Evolutionary conservation across 2,113 vertebrate genomes (phyloP).

Genomic region (Leiothrix lutea): DNA sequence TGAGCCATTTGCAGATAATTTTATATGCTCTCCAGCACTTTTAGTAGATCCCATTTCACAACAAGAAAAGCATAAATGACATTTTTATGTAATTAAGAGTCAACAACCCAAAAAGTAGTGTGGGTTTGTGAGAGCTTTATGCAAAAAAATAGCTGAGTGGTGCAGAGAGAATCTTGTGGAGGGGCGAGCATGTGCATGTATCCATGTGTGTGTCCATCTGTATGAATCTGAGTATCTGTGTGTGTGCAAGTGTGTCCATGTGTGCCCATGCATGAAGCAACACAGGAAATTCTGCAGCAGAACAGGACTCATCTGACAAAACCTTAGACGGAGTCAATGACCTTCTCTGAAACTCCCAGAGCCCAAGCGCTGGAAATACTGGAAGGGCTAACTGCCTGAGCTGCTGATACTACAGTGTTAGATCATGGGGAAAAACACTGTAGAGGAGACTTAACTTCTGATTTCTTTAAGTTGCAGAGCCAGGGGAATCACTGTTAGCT

Average conservation of each 20-base stretch:
- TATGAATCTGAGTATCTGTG: not conserved
- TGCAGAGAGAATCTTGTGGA: not conserved
- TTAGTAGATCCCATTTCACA: not conserved
- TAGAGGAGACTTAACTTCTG: not conserved
- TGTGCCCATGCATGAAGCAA: not conserved
- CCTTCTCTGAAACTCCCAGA: not conserved
- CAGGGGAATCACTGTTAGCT: not conserved
- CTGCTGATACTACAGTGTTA: not conserved
- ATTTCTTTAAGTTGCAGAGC: not conserved
- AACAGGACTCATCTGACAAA: not conserved
- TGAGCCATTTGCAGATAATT: not conserved
- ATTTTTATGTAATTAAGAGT: not conserved
- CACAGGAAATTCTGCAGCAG: not conserved
- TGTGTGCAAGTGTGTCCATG: fast-evolving
- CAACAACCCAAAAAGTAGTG: not conserved
- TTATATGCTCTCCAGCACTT: not conserved
- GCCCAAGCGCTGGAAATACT: not conserved
- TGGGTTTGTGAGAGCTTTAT: not conserved
- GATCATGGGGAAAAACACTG: not conserved
- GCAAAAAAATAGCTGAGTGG: not conserved
- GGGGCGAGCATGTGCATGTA: fast-evolving
- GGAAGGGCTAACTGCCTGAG: not conserved
- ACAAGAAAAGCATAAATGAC: not conserved
- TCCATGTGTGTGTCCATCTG: too few relatives aligned
- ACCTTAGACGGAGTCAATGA: not conserved